A percentile compares a stretch with the other conserved stretches of the same genome.
Evolutionary conservation across 2,888 invertebrate genomes (phyloP).

Genomic region (Coelopa pilipes): DNA sequence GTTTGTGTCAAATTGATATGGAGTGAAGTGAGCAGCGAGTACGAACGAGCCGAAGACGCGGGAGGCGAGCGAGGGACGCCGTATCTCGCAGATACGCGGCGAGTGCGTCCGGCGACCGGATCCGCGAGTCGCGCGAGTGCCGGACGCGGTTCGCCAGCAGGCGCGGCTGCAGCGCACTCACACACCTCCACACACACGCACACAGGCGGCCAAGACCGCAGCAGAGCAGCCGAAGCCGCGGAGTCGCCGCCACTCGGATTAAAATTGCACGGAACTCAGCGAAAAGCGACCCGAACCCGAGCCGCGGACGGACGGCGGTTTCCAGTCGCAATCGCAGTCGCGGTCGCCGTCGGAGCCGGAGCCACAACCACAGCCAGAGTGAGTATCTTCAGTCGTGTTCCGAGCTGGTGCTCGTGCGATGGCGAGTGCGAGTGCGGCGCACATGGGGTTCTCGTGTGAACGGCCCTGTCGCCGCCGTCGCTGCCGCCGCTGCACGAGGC

Average conservation of each 20-base stretch:
- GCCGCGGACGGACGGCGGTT: not conserved
- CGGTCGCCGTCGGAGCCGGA: too few relatives aligned
- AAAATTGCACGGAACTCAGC: slow-evolving; percentile 16
- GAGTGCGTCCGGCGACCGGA: not conserved
- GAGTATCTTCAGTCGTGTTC: not conserved
- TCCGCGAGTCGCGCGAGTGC: not conserved
- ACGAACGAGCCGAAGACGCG: not conserved
- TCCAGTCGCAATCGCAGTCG: not conserved
- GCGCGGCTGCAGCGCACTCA: not conserved
- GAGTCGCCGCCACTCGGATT: not conserved
- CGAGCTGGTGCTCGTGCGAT: not conserved
- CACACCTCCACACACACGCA: not conserved
- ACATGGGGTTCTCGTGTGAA: too few relatives aligned
- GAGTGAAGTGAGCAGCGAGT: not conserved
- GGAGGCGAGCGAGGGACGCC: not conserved
- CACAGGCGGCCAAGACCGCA: not conserved
- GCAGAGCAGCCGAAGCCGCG: too few relatives aligned
- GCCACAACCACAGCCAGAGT: not conserved
- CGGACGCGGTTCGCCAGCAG: not conserved
- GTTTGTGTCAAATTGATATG: slow-evolving; percentile 27
- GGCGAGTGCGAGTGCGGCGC: too few relatives aligned
- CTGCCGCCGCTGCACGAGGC: not conserved
- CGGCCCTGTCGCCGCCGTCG: not conserved
- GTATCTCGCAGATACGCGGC: not conserved
- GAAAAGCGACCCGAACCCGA: slow-evolving; percentile 2